Conservation (phyloP, 1,140 invertebrate genomes). For the Drosophila punjabiensis region DNA sequence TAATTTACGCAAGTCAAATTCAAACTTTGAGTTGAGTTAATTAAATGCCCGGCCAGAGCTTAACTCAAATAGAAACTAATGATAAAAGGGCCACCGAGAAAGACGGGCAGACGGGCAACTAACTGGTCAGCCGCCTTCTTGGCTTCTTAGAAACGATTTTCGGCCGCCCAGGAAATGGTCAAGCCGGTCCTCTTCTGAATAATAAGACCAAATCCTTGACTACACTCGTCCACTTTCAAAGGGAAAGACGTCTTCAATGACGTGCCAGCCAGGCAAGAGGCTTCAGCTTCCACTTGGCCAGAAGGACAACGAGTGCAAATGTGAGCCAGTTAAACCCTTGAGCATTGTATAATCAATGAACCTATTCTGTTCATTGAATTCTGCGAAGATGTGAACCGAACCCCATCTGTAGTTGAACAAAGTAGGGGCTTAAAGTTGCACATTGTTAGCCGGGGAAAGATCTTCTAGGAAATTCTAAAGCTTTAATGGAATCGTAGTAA, state of each 20-base stretch:
- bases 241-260: conserved; percentile 27
- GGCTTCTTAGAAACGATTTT: conserved; percentile 2
- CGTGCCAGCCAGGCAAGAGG: conserved; percentile 4
- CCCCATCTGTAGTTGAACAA: background rate
- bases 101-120: conserved; percentile 12
- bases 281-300: conserved; percentile 14
- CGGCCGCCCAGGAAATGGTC: conserved; percentile 18
- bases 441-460: background rate
- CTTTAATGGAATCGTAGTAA: conserved; percentile 8
- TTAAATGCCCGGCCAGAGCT: conserved; percentile 62
- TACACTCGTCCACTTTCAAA: conserved; percentile 13
- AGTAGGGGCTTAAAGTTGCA: conserved; percentile 14
- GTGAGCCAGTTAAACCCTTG: conserved; percentile 24
- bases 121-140: conserved; percentile 11
- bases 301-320: conserved; percentile 19
- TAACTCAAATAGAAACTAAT: conserved; percentile 71
- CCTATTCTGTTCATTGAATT: conserved; percentile 25
- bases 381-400: conserved; percentile 9
- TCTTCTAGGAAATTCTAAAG: background rate
- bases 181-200: conserved; percentile 17
- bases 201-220: conserved; percentile 42
- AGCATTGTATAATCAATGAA: conserved; percentile 25
- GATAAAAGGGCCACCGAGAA: conserved; percentile 31
- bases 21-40: conserved; percentile 67
- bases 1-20: conserved; percentile 67